Percentiles rank a stretch among this genome's conserved stretches.
Conservation (phyloP, 2,113 vertebrate species). For the Tragelaphus strepsiceros region DNA sequence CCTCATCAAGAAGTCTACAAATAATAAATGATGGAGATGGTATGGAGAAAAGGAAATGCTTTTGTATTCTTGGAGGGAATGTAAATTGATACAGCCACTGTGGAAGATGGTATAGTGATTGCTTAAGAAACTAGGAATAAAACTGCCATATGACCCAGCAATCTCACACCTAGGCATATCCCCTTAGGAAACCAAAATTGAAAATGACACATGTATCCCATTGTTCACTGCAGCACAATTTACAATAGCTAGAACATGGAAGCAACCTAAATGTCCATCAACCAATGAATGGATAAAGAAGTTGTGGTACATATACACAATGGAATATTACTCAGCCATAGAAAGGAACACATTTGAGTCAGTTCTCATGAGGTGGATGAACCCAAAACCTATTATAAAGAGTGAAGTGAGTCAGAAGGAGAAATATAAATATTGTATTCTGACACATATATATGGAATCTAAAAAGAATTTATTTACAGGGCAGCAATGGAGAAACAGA, state of each 20-base stretch:
- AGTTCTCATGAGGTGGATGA: not conserved
- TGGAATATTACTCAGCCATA: not conserved
- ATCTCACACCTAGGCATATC: not conserved
- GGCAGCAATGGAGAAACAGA: not conserved
- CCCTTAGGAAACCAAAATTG: not conserved
- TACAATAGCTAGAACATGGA: not conserved
- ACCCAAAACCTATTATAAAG: not conserved
- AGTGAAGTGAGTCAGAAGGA: not conserved
- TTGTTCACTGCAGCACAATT: not conserved
- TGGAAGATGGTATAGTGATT: not conserved
- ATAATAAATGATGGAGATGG: not conserved
- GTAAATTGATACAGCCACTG: not conserved
- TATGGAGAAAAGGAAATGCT: not conserved
- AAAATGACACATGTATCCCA: not conserved
- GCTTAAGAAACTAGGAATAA: not conserved
- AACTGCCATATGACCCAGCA: not conserved
- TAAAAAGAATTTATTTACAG: not conserved
- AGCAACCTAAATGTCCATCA: not conserved
- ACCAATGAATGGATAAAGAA: not conserved
- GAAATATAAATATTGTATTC: not conserved
- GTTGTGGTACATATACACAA: not conserved
- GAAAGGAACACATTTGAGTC: not conserved
- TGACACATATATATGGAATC: not conserved
- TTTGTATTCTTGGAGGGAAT: not conserved
- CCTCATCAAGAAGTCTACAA: not conserved